Percentiles rank a stretch among this genome's conserved stretches.
Conservation (phyloP, 23 tunicate genomes). For the Trididemnum miniatum region DNA sequence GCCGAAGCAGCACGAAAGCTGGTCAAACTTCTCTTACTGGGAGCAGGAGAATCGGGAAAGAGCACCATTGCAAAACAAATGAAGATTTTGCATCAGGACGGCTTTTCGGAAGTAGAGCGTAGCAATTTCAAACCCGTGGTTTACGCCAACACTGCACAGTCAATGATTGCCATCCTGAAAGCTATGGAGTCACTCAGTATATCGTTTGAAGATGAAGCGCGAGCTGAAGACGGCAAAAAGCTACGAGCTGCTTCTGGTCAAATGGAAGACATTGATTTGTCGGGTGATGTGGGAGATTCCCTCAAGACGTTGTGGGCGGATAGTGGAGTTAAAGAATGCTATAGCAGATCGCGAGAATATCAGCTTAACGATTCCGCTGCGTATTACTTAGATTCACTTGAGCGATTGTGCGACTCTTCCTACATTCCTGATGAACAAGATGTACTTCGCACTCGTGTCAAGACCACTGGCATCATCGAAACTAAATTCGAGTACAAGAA, state of each 20-base stretch:
- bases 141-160: conserved; percentile 66
- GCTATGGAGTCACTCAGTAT: conserved; percentile 86
- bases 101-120: conserved; percentile 78
- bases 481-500: conserved; percentile 84
- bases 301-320: conserved; percentile 79
- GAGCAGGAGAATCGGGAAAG: conserved; percentile 98
- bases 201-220: conserved; percentile 23
- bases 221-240: conserved; percentile 61
- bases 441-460: conserved; percentile 87
- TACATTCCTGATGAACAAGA: conserved; percentile 95
- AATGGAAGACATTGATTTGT: conserved; percentile 66
- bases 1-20: conserved; percentile 63
- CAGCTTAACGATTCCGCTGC: conserved; percentile 95
- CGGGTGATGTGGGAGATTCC: conserved; percentile 65
- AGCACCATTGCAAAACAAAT: conserved; percentile 95
- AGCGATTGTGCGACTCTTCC: conserved; percentile 50
- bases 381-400: conserved; percentile 77
- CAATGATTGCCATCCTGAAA: conserved; percentile 83
- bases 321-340: conserved; percentile 74
- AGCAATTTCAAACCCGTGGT: conserved; percentile 65
- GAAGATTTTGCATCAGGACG: conserved; percentile 91
- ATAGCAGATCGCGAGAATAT: conserved; percentile 81
- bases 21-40: conserved; percentile 85
- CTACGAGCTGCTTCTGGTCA: conserved; percentile 41
- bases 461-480: conserved; percentile 95